Percentiles rank a stretch among this genome's conserved stretches.
Evolutionary conservation across 2,888 invertebrate genomes (phyloP).

Genomic region (Lypha dubia): DNA sequence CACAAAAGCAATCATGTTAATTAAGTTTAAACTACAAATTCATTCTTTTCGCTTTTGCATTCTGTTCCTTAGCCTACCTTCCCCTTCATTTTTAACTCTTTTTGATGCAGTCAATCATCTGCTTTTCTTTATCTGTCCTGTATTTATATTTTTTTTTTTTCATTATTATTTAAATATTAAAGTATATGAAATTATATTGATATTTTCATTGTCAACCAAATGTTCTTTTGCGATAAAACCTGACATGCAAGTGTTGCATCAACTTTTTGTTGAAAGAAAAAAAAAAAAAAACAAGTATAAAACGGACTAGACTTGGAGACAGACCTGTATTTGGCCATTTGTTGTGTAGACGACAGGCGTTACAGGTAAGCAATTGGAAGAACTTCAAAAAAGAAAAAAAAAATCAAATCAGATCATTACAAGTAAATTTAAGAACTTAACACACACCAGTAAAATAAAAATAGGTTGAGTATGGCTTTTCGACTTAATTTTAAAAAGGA

Average conservation of each 20-base stretch:
- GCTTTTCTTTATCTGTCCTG: neutral
- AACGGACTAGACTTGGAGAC: slow-evolving; percentile 52
- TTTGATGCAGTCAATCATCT: neutral
- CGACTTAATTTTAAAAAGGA: neutral
- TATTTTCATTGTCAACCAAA: slow-evolving; percentile 55
- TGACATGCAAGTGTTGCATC: slow-evolving; percentile 52
- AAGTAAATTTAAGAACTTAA: neutral
- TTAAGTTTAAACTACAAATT: too few relatives aligned
- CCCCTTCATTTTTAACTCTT: neutral
- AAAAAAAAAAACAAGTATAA: neutral
- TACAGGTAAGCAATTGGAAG: slow-evolving; percentile 41
- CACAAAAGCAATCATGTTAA: too few relatives aligned
- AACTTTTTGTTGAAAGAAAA: neutral
- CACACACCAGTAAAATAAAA: neutral
- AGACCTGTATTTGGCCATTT: slow-evolving; percentile 43
- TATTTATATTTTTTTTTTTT: neutral
- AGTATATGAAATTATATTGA: slow-evolving; percentile 14
- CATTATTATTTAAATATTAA: too few relatives aligned
- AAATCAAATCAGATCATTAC: slow-evolving; percentile 16
- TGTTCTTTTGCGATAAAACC: slow-evolving; percentile 39
- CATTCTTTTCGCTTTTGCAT: neutral
- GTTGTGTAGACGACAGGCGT: slow-evolving; percentile 18
- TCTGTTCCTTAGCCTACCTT: neutral
- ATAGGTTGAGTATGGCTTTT: neutral
- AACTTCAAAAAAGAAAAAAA: slow-evolving; percentile 25